Evolutionary conservation across 2,113 vertebrate species (phyloP).

Genomic region (Lamprologus lemairii): DNA sequence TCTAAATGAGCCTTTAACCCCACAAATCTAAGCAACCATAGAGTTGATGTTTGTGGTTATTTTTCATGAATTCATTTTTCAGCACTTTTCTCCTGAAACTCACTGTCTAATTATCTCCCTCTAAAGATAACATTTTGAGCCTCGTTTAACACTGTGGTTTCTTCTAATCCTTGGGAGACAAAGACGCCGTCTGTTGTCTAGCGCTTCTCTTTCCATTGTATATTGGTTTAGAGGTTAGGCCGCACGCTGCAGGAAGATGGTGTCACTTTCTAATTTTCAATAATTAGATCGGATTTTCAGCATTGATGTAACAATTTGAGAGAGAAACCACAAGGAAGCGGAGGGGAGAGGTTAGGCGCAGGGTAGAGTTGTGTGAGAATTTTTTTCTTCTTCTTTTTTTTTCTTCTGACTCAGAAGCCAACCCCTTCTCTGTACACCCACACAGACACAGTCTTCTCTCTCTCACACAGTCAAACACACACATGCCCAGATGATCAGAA

Average conservation of each 20-base stretch:
- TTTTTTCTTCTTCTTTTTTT: neutral
- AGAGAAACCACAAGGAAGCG: neutral
- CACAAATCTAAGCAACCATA: neutral
- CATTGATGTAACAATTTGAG: conserved; percentile 2
- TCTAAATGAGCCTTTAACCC: neutral
- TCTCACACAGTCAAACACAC: neutral
- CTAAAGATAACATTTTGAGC: neutral
- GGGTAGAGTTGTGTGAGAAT: neutral
- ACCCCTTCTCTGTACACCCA: neutral
- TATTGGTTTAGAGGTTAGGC: neutral
- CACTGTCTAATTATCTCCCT: conserved; percentile 28
- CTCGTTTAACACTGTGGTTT: neutral
- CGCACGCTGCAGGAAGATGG: neutral
- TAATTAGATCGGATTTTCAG: conserved; percentile 24
- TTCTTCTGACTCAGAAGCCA: neutral
- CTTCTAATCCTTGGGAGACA: neutral
- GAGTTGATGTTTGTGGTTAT: neutral
- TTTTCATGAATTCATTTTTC: neutral
- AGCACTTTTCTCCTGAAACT: neutral
- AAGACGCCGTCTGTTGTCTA: neutral
- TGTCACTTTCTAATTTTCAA: conserved; percentile 11
- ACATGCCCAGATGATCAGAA: conserved; percentile 42
- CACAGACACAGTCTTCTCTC: neutral
- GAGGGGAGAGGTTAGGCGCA: neutral
- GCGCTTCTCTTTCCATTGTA: conserved; percentile 36